These are phyloP conservation scores for Cavia aperea DNA, from an alignment of 2,113 vertebrate genomes.

Conservation along the genomic window DNA sequence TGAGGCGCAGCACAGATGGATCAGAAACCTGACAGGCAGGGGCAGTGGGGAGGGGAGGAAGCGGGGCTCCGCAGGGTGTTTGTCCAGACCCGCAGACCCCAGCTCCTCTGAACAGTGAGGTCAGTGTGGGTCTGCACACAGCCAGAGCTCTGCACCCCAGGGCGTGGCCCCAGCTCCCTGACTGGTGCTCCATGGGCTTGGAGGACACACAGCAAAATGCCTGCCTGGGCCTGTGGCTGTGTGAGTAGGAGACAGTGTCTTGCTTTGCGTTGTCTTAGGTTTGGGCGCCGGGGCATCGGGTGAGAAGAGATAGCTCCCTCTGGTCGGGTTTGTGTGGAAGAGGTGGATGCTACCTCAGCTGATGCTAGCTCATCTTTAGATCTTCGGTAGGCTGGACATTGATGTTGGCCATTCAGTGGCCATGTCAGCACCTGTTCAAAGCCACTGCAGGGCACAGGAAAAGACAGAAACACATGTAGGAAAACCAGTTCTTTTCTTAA, in stretches of 20 bases:
- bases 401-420: neutral
- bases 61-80: neutral
- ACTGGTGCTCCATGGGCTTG: neutral
- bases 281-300: neutral
- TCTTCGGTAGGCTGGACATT: neutral
- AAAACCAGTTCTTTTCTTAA: neutral
- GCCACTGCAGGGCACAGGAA: neutral
- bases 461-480: neutral
- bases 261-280: neutral
- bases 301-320: neutral
- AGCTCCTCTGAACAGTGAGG: neutral
- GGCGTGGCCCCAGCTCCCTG: neutral
- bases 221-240: neutral
- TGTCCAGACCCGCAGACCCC: neutral
- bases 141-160: neutral
- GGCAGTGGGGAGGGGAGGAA: neutral
- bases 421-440: neutral
- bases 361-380: neutral
- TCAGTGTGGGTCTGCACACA: neutral
- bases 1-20: neutral
- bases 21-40: neutral
- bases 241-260: no score
- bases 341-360: neutral
- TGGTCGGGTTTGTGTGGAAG: neutral
- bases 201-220: neutral